A percentile compares a stretch with the other conserved stretches of the same genome.
Evolutionary conservation across 30 jellyfish, hydroid and myxozoan species (phyloP).

Genomic region (Aurelia aurita): DNA sequence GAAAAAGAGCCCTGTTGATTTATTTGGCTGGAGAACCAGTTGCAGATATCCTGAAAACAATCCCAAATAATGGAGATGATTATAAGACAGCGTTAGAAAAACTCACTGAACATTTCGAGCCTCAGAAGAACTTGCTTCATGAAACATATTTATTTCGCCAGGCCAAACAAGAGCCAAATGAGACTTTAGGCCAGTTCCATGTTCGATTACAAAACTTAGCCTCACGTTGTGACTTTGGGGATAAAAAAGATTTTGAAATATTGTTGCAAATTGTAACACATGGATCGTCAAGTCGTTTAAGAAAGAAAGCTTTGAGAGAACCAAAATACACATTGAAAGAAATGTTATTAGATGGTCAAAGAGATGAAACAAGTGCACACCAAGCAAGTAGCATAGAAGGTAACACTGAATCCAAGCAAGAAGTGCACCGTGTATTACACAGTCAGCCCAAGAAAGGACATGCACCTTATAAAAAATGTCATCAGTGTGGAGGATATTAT

Average conservation of each 20-base stretch:
- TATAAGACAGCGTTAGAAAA: constrained; percentile 30
- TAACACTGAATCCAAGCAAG: too few species aligned
- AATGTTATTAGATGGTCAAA: constrained; percentile 28
- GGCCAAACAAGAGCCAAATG: constrained; percentile 35
- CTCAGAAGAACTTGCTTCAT: constrained; percentile 34
- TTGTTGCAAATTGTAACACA: constrained; percentile 16
- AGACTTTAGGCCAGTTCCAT: constrained; percentile 38
- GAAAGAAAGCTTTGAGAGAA: constrained; percentile 43
- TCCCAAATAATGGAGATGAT: constrained; percentile 71
- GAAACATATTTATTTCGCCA: constrained; percentile 39
- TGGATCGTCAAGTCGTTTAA: constrained; percentile 41
- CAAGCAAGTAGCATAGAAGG: too few species aligned
- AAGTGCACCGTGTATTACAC: too few species aligned
- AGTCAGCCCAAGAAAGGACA: too few species aligned
- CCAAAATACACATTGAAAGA: constrained; percentile 22
- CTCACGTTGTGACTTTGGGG: constrained; percentile 43
- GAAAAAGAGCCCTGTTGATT: too few species aligned
- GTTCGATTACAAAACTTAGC: constrained; percentile 41
- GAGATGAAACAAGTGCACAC: constrained; percentile 39
- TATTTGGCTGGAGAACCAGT: constrained; percentile 64
- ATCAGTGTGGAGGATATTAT: too few species aligned
- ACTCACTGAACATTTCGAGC: constrained; percentile 45
- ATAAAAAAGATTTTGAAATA: too few species aligned
- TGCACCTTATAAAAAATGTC: too few species aligned
- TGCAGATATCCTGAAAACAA: constrained; percentile 73